phyloP scores from a whole-genome alignment of 2,797 vertebrate species.

The Gymnocypris eckloni region DNA sequence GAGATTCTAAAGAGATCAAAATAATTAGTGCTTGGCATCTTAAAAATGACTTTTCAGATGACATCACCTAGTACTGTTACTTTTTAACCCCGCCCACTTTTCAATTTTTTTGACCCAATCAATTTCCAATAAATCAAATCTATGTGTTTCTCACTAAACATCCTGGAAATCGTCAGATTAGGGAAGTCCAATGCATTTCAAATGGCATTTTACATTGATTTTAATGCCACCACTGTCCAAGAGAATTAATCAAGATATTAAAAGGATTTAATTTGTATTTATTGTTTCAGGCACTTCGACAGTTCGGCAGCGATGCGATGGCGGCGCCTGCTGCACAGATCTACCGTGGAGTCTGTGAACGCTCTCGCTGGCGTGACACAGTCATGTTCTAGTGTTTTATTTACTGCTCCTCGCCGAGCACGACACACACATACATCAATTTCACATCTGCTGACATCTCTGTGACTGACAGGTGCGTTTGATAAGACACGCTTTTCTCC shows the following conservation, averaged over 20 bases:
- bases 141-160: neutral
- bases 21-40: neutral
- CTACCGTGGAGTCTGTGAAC: neutral
- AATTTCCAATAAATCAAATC: neutral
- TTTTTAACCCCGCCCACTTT: neutral
- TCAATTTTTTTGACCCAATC: neutral
- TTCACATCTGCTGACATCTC: conserved; percentile 68
- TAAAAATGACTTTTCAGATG: neutral
- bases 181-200: neutral
- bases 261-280: conserved; percentile 2
- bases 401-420: conserved; percentile 47
- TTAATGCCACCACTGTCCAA: neutral
- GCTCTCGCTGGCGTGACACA: conserved; percentile 7
- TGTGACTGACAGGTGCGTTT: conserved; percentile 72
- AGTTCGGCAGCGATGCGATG: neutral
- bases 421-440: conserved; percentile 62
- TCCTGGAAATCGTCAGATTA: neutral
- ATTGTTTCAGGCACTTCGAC: neutral
- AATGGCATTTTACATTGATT: neutral
- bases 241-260: neutral
- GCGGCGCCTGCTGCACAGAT: neutral
- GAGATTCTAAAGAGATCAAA: neutral
- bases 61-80: neutral
- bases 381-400: conserved; percentile 43
- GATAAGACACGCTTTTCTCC: conserved; percentile 75